Percentiles rank a stretch among this genome's conserved stretches.
Evolutionary conservation across 2,888 invertebrate species (phyloP).

Genomic region (Polietes domitor): DNA sequence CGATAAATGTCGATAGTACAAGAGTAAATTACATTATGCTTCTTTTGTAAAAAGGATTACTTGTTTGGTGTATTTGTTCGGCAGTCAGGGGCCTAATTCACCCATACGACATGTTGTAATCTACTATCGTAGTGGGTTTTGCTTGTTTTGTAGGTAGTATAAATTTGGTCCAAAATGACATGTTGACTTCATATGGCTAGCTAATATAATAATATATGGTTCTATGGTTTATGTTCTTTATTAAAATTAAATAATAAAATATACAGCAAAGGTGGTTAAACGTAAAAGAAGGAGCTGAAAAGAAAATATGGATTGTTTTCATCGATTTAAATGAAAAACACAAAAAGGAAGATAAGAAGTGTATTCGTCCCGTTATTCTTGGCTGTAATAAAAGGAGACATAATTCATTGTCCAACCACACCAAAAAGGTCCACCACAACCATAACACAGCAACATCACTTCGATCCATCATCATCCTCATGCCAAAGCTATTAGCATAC

Average conservation of each 20-base stretch:
- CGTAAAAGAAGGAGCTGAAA: constrained; percentile 40
- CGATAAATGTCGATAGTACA: no score
- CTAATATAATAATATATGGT: no score
- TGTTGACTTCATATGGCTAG: no score
- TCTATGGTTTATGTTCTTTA: constrained; percentile 38
- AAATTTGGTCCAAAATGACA: no score
- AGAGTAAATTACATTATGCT: no score
- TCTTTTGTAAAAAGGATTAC: no score
- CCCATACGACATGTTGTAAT: no score
- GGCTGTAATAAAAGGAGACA: constrained; percentile 56
- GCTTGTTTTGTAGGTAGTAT: no score
- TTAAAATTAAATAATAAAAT: constrained; percentile 55
- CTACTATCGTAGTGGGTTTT: no score
- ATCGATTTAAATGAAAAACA: neutral
- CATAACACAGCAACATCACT: constrained; percentile 59
- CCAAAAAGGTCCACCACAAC: constrained; percentile 59
- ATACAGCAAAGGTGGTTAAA: constrained; percentile 56
- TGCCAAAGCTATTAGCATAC: constrained; percentile 28
- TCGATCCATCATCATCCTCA: constrained; percentile 24
- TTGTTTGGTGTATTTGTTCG: no score
- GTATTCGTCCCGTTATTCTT: constrained; percentile 35
- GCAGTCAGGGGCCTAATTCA: no score
- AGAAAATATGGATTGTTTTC: neutral
- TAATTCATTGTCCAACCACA: constrained; percentile 61
- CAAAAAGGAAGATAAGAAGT: constrained; percentile 25